phyloP scores from a whole-genome alignment of 2,888 invertebrate genomes.

The Epirrhoe alternata region DNA sequence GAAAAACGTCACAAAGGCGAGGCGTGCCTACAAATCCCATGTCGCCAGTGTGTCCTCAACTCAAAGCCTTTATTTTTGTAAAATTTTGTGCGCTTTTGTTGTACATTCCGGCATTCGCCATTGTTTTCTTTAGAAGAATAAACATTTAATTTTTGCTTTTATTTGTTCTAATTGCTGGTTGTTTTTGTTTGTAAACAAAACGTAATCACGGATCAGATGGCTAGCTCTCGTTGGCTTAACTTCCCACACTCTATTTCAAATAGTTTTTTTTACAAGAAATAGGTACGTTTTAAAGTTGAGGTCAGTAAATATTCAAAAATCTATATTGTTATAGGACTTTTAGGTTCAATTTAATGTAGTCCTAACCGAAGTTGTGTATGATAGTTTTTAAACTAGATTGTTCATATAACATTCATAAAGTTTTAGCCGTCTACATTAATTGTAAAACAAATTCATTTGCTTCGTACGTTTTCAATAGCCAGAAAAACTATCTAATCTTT shows the following conservation, averaged over 20 bases:
- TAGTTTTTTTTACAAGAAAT: too few species aligned
- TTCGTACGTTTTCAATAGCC: not conserved
- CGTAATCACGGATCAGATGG: slow-evolving; percentile 50
- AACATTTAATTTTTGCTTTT: slow-evolving; percentile 49
- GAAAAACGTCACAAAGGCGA: not conserved
- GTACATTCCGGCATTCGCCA: slow-evolving; percentile 24
- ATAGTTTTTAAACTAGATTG: too few species aligned
- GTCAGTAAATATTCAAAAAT: too few species aligned
- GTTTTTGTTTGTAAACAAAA: slow-evolving; percentile 52
- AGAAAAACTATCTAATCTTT: slow-evolving; percentile 7
- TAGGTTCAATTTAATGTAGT: too few species aligned
- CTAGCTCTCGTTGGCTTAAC: slow-evolving; percentile 38
- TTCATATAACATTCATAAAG: too few species aligned
- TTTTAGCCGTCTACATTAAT: too few species aligned
- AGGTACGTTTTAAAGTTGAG: too few species aligned
- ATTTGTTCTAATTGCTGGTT: slow-evolving; percentile 52
- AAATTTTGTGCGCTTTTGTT: slow-evolving; percentile 34
- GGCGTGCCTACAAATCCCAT: not conserved
- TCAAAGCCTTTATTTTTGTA: slow-evolving; percentile 28
- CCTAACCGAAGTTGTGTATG: too few species aligned
- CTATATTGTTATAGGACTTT: too few species aligned
- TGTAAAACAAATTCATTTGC: slow-evolving; percentile 1
- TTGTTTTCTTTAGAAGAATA: slow-evolving; percentile 42
- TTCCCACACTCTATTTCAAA: too few species aligned
- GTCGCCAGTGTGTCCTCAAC: not conserved